phyloP scores from a whole-genome alignment of 2,113 vertebrate genomes.

The Campylomormyrus numenius region DNA sequence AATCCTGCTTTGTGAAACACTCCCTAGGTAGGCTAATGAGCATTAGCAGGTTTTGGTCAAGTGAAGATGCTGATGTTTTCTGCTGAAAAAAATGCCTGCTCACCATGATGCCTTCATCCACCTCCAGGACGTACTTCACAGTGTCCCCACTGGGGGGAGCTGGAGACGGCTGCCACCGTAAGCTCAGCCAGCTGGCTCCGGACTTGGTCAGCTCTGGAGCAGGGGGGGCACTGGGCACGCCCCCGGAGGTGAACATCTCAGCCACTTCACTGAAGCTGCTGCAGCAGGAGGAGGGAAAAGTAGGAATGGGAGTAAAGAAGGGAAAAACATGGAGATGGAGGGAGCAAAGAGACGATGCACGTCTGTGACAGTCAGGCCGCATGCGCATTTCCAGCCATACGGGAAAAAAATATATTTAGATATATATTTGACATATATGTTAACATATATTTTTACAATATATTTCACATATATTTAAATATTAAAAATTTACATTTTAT shows the following conservation, averaged over 20 bases:
- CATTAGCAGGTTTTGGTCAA: neutral
- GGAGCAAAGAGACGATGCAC: neutral
- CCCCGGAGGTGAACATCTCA: slow-evolving; percentile 91
- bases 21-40: neutral
- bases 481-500: neutral
- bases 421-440: neutral
- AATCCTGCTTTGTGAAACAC: neutral
- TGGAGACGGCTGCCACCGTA: slow-evolving; percentile 85
- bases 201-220: slow-evolving; percentile 79
- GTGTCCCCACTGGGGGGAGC: slow-evolving; percentile 90
- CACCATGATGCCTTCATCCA: slow-evolving; percentile 95
- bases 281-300: slow-evolving; percentile 42
- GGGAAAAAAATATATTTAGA: neutral
- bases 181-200: slow-evolving; percentile 82
- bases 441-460: neutral
- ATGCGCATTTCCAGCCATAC: neutral
- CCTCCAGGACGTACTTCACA: slow-evolving; percentile 88
- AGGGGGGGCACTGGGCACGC: slow-evolving; percentile 82
- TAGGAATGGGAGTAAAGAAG: slow-evolving; percentile 10
- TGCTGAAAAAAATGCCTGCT: slow-evolving; percentile 28
- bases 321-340: neutral
- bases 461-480: neutral
- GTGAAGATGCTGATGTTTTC: neutral
- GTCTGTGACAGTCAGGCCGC: neutral
- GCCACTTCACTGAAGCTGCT: slow-evolving; percentile 93